Conservation (phyloP, 2,888 invertebrate species). For the Orchesellides sinensis region DNA sequence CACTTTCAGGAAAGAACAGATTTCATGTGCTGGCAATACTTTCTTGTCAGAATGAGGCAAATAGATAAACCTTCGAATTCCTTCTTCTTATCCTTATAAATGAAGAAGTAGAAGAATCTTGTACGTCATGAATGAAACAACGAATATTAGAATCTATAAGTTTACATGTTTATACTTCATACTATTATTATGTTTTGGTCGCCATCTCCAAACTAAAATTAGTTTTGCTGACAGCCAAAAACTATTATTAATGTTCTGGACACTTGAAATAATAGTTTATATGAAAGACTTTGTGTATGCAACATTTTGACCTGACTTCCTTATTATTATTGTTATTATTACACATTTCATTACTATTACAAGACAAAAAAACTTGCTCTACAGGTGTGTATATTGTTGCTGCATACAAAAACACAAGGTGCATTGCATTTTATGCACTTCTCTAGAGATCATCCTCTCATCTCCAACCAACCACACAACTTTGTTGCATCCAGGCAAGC, state of each 20-base stretch:
- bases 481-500: not conserved
- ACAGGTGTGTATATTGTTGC: too few species aligned
- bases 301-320: not conserved
- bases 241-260: slow-evolving; percentile 38
- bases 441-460: not conserved
- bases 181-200: not conserved
- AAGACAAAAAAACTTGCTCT: not conserved
- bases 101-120: too few species aligned
- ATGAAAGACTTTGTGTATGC: too few species aligned
- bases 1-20: too few species aligned
- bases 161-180: not conserved
- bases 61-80: too few species aligned
- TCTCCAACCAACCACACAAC: not conserved
- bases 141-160: too few species aligned
- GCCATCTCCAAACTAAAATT: slow-evolving; percentile 25
- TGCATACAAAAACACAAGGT: not conserved
- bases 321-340: not conserved
- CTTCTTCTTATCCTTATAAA: too few species aligned
- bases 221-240: slow-evolving; percentile 49
- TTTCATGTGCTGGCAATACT: too few species aligned
- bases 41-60: too few species aligned
- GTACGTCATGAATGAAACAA: too few species aligned
- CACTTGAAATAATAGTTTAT: not conserved
- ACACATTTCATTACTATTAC: too few species aligned
- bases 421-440: not conserved